Evolutionary conservation across 2,888 invertebrate genomes (phyloP), one percentile per base, ranked within the genome.

Genomic region (Drosophila mulleri): DNA sequence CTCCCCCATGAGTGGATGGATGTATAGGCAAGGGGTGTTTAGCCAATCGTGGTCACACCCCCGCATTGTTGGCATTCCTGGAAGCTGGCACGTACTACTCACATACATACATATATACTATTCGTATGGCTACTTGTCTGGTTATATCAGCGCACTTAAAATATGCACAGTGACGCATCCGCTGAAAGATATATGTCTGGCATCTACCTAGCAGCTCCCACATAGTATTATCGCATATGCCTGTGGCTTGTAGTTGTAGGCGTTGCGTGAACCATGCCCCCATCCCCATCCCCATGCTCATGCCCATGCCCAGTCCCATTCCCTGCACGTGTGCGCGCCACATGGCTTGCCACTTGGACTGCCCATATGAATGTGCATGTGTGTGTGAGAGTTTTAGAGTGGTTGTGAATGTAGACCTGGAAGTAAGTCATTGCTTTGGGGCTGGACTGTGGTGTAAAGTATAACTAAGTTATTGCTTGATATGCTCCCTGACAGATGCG

Each of bases 151-250:
- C 82, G 63, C 64, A 72, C 87, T 77, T 80, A 79, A 89, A 89
- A 89, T 89, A 89, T 82, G 72, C 80, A 79, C 60, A 67, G 75
- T 89, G 89, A 89, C 89, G 89, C 89, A 89, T 89, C 73, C 58
- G 75, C n/a, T 75, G 81, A 84, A 60, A 72, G 68, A 83, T 82
- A 65, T 78, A 71, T 61, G 67, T 35, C 57, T 53, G 68, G 56
- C 72, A 77, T 73, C 58, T 61, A 80, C 65, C 72, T 75, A 78
- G 72, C 70, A 48, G 67, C 72, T 61, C 59, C 68, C 54, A 59
- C 65, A 65, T 69, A 41, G 26, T 18, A 63, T 37, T 63, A 71
- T 62, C 44, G 44, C 56, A 62, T 74, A 75, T 68, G 73, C 29
- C 29, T 29, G 6, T 70, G 71, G 85, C 83, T 20, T 42, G 56